Evolutionary conservation across 2,113 vertebrate genomes (phyloP), one percentile per base, ranked within the genome.

Genomic region (Peucedramus taeniatus): DNA sequence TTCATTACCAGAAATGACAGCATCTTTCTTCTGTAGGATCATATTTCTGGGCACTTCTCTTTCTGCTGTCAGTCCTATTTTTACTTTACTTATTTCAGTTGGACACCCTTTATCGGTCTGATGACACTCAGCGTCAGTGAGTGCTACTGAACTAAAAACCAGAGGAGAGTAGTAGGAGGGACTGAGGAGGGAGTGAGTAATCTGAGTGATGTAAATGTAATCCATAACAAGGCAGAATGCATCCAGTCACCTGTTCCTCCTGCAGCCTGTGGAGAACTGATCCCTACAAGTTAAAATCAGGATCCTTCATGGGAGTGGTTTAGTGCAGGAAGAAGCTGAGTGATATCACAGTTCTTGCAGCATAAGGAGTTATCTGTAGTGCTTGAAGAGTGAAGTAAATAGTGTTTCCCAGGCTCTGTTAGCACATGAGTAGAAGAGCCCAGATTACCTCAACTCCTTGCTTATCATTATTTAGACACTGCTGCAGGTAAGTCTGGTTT

Each of bases 31-130:
- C 39, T 64, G 51, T 57, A 83, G 50, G 39, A 20, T 94, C 68
- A 18, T 95, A 69, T 92, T 74, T 91, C 70, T 93, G 57, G 14
- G 47, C 35, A 13, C 71, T 90, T 71, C 39, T 57, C 49, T 83
- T 89, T 87, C 77, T 91, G n/a, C 49, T 65, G 15, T 45, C 44
- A 83, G 47, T 83, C 44, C 95, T 97, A 93, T 97, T 97, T 98
- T 97, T 97, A 97, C n/a, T 74, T 81, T 42, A 26, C 78, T 92
- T 66, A 30, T 61, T 96, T 94, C 84, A 90, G 9, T 39, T 37
- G 82, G 69, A 95, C 75, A 87, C 39, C 63, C 21, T 2, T 82
- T 97, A 94, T 95, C 95, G 77, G n/a, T 75, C 89, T 87, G 70
- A 81, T 96, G 92, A 54, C 94, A 96, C 72, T 96, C 85, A 87